Base-by-base conservation (phyloP, 2,888 invertebrate genomes). In the Dascillus cervinus region DNA sequence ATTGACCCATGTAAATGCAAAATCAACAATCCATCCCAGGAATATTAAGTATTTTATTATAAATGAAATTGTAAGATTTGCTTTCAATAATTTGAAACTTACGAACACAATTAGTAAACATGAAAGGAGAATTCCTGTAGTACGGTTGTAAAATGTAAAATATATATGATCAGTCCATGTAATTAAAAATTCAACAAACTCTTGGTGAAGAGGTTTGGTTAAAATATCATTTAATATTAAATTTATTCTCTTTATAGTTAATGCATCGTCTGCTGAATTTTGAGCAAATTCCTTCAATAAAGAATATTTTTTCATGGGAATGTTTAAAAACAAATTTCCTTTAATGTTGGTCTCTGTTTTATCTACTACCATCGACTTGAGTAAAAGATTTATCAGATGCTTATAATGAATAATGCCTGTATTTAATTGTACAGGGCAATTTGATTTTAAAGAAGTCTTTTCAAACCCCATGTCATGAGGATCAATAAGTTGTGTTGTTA, bases 1-100 rank as follows among this genome's bases (percentile, higher is more conserved):
- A 26, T 30, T 36, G 9, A 40, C 34, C 43, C 43, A 43, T 10
- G 32, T 40, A 17, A 43, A 43, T 5, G 34, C 34, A 34, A 37
- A 43, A 43, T 43, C 43, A 4, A 27, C 11, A 13, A 43, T 11
- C 40, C 40, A 43, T 19, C 32, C 43, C 8, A 43, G 13, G 23
- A 43, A 38, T n/a, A 43, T n/a, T 20, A 43, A 33, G 26, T 40
- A 40, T 22, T 40, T 38, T 6, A 31, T 14, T 3, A 43, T 37
- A n/a, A 26, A 28, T 32, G 35, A 37, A 3, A 43, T 15, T 9
- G 40, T 43, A 21, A 37, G 37, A 13, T 37, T 37, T 10, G 43
- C 37, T 24, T 19, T 37, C n/a, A 43, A 13, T 9, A 43, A 19
- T 17, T 43, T 43, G 22, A 35, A 43, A 29, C 40, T 40, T n/a